phyloP scores from a whole-genome alignment of 2,113 vertebrate species.

The Colossoma macropomum region DNA sequence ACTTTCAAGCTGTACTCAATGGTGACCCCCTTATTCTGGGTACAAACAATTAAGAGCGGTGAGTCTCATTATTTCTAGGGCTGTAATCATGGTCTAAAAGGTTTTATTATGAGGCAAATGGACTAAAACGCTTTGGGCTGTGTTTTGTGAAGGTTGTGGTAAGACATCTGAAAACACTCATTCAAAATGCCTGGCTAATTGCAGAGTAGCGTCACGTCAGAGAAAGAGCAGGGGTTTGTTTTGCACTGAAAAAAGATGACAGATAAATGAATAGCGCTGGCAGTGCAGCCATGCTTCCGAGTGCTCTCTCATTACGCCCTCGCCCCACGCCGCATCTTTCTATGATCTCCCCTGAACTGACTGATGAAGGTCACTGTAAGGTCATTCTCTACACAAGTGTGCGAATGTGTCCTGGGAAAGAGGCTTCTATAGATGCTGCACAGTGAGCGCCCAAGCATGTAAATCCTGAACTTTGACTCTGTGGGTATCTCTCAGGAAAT shows the following conservation, averaged over 20 bases:
- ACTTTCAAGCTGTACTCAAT: constrained; percentile 13
- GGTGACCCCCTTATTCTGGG: background rate
- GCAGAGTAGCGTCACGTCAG: constrained; percentile 32
- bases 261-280: constrained; percentile 43
- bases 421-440: background rate
- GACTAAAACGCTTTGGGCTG: constrained; percentile 56
- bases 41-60: constrained; percentile 36
- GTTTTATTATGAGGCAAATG: constrained; percentile 60
- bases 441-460: background rate
- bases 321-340: background rate
- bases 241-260: constrained; percentile 38
- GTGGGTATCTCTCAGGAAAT: background rate
- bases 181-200: constrained; percentile 49
- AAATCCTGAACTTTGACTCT: background rate
- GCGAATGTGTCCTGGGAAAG: background rate
- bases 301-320: constrained; percentile 35
- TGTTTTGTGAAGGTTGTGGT: constrained; percentile 52
- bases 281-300: constrained; percentile 29
- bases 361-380: constrained; percentile 19
- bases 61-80: constrained; percentile 22
- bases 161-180: constrained; percentile 49
- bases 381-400: background rate
- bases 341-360: constrained; percentile 38
- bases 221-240: constrained; percentile 27
- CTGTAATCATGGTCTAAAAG: constrained; percentile 43